Conservation (phyloP, 2,797 vertebrate species). For the Mareca strepera region DNA sequence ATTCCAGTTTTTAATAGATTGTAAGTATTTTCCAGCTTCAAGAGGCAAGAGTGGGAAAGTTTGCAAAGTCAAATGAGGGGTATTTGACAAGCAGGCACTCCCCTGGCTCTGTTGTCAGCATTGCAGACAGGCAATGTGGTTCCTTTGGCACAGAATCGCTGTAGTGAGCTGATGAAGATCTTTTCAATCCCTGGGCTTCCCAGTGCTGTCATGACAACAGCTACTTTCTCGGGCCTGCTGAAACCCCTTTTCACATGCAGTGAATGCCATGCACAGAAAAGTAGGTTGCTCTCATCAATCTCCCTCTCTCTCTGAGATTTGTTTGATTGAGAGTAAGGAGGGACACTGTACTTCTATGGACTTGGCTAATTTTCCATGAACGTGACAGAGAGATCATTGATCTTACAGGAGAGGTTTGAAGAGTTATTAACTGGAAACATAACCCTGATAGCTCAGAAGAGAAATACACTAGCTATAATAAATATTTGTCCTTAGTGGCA, state of each 20-base stretch:
- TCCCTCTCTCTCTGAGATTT: conserved; percentile 3
- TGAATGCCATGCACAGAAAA: conserved; percentile 57
- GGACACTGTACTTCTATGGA: background rate
- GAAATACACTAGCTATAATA: background rate
- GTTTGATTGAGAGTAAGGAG: conserved; percentile 45
- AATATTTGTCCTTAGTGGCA: background rate
- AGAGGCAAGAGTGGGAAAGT: background rate
- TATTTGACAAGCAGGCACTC: background rate
- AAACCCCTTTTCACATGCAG: conserved; percentile 62
- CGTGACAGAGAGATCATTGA: background rate
- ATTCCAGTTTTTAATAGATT: background rate
- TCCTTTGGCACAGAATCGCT: conserved; percentile 32
- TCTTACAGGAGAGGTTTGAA: background rate
- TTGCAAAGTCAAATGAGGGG: background rate
- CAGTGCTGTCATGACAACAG: conserved; percentile 71
- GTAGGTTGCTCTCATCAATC: conserved; percentile 50
- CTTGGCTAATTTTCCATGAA: background rate
- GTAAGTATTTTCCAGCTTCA: background rate
- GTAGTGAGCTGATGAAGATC: conserved; percentile 64
- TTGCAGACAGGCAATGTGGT: conserved; percentile 4
- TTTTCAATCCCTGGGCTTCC: conserved; percentile 60
- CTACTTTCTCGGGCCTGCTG: conserved; percentile 43
- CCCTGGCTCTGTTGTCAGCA: conserved; percentile 31
- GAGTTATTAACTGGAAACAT: background rate
- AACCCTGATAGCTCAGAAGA: background rate